Percentiles rank a stretch among this genome's conserved stretches.
phyloP scores from a whole-genome alignment of 35 echinoderm and acorn worm genomes.

The Heliocidaris erythrogramma region DNA sequence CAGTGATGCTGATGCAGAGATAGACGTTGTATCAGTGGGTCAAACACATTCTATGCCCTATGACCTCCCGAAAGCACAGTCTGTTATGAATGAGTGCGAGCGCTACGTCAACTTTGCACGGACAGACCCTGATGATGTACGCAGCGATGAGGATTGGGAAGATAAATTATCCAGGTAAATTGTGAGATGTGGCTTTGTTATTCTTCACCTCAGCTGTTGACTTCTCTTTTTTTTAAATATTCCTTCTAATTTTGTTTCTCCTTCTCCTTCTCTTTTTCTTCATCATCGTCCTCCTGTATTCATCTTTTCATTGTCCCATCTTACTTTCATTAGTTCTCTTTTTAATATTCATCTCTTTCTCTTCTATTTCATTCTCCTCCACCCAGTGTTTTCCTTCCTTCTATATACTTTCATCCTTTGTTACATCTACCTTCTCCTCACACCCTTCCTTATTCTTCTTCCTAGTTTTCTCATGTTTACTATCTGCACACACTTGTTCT shows the following conservation, averaged over 20 bases:
- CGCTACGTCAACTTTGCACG: constrained; percentile 91
- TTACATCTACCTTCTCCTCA: not conserved
- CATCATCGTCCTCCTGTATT: too few species aligned
- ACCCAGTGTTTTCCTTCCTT: not conserved
- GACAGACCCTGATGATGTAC: constrained; percentile 67
- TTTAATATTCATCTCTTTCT: too few species aligned
- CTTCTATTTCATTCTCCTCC: too few species aligned
- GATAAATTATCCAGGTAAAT: constrained; percentile 84
- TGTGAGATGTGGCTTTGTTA: not conserved
- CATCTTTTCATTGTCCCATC: too few species aligned
- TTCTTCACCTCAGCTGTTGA: not conserved
- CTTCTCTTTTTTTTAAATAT: too few species aligned
- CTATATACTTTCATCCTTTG: not conserved
- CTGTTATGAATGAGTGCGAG: constrained; percentile 99
- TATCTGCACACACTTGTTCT: not conserved
- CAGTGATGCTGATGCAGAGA: constrained; percentile 66
- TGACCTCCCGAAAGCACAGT: constrained; percentile 71
- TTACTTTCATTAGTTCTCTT: too few species aligned
- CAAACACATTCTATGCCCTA: constrained; percentile 63
- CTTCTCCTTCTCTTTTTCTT: too few species aligned
- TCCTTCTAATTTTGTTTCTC: too few species aligned
- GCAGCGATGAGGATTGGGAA: constrained; percentile 93
- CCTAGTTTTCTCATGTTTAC: not conserved
- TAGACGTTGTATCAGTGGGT: constrained; percentile 58
- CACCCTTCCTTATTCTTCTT: too few species aligned